Evolutionary conservation across 2,797 vertebrate genomes (phyloP).

Genomic region (Siniperca obscura): DNA sequence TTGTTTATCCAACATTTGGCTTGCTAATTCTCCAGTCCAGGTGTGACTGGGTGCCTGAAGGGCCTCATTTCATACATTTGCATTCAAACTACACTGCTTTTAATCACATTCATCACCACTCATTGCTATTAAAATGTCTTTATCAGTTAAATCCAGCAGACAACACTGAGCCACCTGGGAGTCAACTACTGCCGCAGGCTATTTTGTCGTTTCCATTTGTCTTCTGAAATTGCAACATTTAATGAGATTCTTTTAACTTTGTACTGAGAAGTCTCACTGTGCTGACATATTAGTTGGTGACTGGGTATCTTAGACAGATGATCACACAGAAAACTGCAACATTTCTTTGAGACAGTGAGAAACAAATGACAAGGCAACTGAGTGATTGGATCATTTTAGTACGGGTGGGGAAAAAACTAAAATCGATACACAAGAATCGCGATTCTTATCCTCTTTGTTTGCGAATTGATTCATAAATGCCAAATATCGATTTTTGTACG

Average conservation of each 20-base stretch:
- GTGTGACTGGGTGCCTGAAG: neutral
- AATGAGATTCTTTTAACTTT: conserved; percentile 18
- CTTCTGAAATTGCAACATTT: conserved; percentile 11
- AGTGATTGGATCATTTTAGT: neutral
- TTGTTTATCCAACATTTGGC: conserved; percentile 36
- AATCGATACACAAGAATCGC: neutral
- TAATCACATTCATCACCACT: conserved; percentile 29
- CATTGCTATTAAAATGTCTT: conserved; percentile 12
- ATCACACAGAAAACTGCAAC: conserved; percentile 18
- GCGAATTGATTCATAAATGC: neutral
- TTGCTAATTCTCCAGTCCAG: conserved; percentile 35
- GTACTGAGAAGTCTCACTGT: neutral
- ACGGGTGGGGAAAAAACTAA: neutral
- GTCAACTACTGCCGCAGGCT: neutral
- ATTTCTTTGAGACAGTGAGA: neutral
- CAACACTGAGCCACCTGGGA: conserved; percentile 18
- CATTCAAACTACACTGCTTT: conserved; percentile 31
- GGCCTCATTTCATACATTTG: conserved; percentile 21
- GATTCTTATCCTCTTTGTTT: too few relatives aligned
- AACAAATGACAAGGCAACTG: neutral
- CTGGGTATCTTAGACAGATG: neutral
- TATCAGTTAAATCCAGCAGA: conserved; percentile 26
- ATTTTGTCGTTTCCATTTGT: neutral
- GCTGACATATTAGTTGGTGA: conserved; percentile 1
- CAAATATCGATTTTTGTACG: neutral